phyloP scores from a whole-genome alignment of 2,797 vertebrate genomes.

The Fratercula arctica region DNA sequence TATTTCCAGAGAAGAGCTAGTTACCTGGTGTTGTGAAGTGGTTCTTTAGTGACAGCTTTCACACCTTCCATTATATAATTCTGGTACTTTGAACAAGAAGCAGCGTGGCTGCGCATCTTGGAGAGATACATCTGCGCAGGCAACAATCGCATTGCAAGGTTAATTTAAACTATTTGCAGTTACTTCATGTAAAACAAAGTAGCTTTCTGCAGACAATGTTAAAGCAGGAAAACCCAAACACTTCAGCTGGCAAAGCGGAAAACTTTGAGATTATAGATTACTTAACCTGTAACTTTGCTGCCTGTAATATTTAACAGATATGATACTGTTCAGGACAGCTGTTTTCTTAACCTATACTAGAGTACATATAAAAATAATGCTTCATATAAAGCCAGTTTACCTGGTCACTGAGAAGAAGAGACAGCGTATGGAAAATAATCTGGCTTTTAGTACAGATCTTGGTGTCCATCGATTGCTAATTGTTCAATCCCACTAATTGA shows the following conservation, averaged over 20 bases:
- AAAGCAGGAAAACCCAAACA: background rate
- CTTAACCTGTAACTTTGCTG: background rate
- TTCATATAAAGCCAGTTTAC: background rate
- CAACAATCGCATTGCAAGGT: background rate
- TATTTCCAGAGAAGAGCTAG: background rate
- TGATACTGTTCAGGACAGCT: background rate
- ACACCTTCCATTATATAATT: conserved; percentile 94
- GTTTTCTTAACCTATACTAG: background rate
- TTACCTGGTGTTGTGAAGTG: conserved; percentile 86
- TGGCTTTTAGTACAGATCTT: background rate
- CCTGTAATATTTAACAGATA: background rate
- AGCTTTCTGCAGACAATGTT: background rate
- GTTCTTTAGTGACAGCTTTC: conserved; percentile 89
- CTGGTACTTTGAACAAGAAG: conserved; percentile 92
- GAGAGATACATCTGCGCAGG: conserved; percentile 85
- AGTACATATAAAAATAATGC: background rate
- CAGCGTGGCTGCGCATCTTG: conserved; percentile 91
- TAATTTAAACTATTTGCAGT: background rate
- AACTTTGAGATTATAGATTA: background rate
- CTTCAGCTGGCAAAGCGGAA: background rate
- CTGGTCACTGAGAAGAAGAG: background rate
- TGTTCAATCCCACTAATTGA: background rate
- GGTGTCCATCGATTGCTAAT: background rate
- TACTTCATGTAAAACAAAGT: background rate
- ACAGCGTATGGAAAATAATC: background rate